Evolutionary conservation across 2,797 vertebrate genomes (phyloP).

Genomic region (Enoplosus armatus): DNA sequence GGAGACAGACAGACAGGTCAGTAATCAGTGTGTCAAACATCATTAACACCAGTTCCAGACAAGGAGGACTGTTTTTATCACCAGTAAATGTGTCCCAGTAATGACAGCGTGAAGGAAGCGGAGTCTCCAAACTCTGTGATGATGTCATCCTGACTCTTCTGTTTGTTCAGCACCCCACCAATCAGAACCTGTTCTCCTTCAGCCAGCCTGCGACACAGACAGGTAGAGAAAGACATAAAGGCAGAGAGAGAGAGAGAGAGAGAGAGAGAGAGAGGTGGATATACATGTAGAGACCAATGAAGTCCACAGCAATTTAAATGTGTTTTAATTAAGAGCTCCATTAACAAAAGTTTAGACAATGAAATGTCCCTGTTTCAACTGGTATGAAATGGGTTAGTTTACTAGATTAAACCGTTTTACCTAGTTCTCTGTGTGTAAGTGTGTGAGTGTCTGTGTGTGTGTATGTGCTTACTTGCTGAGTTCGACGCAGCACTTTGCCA

Average conservation of each 20-base stretch:
- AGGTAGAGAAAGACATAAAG: not conserved
- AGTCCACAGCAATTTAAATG: too few relatives aligned
- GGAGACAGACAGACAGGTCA: not conserved
- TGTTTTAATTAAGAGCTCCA: too few relatives aligned
- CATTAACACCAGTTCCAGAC: not conserved
- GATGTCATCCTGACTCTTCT: conserved; percentile 98
- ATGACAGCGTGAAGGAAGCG: conserved; percentile 95
- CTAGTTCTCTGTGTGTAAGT: conserved; percentile 3
- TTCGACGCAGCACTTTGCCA: conserved; percentile 98
- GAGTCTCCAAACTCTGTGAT: conserved; percentile 98
- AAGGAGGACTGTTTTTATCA: conserved; percentile 63
- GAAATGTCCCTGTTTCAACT: too few relatives aligned
- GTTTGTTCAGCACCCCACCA: conserved; percentile 97
- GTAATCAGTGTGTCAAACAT: not conserved
- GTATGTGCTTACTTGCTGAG: conserved; percentile 92
- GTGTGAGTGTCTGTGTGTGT: not conserved
- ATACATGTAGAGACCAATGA: not conserved
- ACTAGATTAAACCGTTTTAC: too few relatives aligned
- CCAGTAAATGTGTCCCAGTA: conserved; percentile 99
- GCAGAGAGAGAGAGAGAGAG: not conserved
- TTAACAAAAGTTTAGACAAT: too few relatives aligned
- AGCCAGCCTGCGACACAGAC: conserved; percentile 87
- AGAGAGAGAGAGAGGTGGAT: not conserved
- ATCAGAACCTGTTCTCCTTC: conserved; percentile 98
- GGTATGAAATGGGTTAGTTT: too few relatives aligned